Percentiles rank a stretch among this genome's conserved stretches.
Evolutionary conservation across 2,797 vertebrate genomes (phyloP).

Genomic region (Apodemus agrarius): DNA sequence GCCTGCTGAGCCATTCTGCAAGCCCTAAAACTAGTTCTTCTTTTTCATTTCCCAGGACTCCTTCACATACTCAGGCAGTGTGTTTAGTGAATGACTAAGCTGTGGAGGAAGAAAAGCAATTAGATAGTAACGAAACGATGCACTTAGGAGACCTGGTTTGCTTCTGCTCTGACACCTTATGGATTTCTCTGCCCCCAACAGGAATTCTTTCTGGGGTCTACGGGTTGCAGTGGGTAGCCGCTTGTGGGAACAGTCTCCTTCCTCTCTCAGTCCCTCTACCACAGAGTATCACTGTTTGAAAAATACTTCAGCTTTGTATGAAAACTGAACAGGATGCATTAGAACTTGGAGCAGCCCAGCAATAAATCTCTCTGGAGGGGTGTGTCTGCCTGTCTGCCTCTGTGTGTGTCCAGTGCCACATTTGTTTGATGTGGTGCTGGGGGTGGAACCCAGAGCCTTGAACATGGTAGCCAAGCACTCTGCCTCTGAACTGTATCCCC

Average conservation of each 20-base stretch:
- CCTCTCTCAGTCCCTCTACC: slow-evolving; percentile 22
- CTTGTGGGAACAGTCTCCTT: slow-evolving; percentile 32
- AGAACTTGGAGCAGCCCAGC: slow-evolving; percentile 37
- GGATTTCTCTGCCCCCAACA: neutral
- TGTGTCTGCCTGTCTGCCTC: neutral
- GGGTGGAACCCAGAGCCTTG: neutral
- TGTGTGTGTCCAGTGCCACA: neutral
- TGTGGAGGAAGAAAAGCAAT: neutral
- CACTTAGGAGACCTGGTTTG: slow-evolving; percentile 24
- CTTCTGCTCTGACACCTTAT: slow-evolving; percentile 22
- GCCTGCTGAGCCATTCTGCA: neutral
- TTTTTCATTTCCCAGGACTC: slow-evolving; percentile 34
- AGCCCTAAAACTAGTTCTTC: neutral
- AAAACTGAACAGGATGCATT: slow-evolving; percentile 47
- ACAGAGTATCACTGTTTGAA: slow-evolving; percentile 50
- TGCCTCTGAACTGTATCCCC: neutral
- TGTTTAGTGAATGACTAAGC: slow-evolving; percentile 55
- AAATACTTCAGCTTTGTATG: slow-evolving; percentile 61
- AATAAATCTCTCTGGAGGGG: slow-evolving; percentile 6
- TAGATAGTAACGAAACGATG: slow-evolving; percentile 13
- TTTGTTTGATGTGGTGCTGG: neutral
- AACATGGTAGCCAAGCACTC: neutral
- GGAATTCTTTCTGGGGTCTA: slow-evolving; percentile 21
- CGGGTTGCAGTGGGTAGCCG: slow-evolving; percentile 31
- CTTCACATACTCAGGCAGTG: neutral